These are phyloP conservation scores for Mormoops blainvillei DNA, from an alignment of 2,113 vertebrate species.

Conservation along the genomic window DNA sequence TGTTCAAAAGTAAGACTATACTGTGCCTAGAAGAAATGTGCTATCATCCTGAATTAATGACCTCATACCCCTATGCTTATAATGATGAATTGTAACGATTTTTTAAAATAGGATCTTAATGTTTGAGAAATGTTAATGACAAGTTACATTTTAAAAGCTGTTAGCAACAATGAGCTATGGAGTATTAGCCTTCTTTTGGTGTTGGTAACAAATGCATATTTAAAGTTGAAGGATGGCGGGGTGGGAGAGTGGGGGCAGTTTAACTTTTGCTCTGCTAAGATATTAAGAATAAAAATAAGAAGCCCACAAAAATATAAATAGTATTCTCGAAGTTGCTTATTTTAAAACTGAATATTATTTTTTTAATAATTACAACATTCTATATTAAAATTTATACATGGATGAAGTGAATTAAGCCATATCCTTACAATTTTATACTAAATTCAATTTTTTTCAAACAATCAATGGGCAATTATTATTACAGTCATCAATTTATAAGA, in stretches of 20 bases:
- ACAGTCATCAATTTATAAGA: background rate
- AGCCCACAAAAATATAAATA: background rate
- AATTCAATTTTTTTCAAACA: conserved; percentile 19
- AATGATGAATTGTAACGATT: background rate
- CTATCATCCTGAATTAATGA: background rate
- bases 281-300: background rate
- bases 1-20: background rate
- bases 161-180: background rate
- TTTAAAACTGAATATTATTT: background rate
- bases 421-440: background rate
- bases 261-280: background rate
- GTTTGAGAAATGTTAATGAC: background rate
- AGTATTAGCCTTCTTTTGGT: background rate
- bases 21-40: background rate
- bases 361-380: background rate
- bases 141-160: background rate
- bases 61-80: background rate
- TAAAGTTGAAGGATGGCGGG: background rate
- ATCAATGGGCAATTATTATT: background rate
- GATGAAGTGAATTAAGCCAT: background rate
- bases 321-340: background rate
- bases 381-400: background rate
- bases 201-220: background rate
- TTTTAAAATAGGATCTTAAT: background rate
- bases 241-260: no score